Evolutionary conservation across 2,113 vertebrate species (phyloP), one percentile per base, ranked within the genome.

Genomic region (Grammomys surdaster): DNA sequence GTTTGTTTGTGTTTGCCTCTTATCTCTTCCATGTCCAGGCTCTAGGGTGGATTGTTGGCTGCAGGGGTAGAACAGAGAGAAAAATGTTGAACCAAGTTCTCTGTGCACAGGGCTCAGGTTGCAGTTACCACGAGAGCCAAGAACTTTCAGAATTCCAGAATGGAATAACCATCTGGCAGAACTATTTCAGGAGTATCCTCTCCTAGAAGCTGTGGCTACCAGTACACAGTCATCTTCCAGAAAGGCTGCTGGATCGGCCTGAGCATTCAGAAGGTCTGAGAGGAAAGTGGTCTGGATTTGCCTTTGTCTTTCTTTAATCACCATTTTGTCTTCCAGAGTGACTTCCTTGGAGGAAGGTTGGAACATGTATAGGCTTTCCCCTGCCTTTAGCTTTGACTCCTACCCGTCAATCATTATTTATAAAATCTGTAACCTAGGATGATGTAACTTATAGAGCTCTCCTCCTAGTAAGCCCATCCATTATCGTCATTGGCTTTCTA

Each of bases 151-250:
- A 96, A 95, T 93, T 36, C 3, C 6, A 58, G 92, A 95, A 43
- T 3, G 75, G 90, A 95, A 56, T 0, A 3, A 46, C 72, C 95
- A 96, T 96, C 94, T 97, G 96, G 96, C 94, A 96, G 84, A 95
- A 97, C 96, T 94, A 95, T 93, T 92, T 88, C 91, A 36, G 76
- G 78, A 78, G 58, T 11, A 51, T 51, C 51, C 2, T 51, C 13
- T 33, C 22, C 54, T 51, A 75, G 91, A 77, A 75, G 60, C 85
- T 58, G 73, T 17, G 31, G 40, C 88, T 51, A 33, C 72, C 75
- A 78, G 36, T 72, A 63, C 14, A 1, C 0, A 88, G 81, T 90
- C 56, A 36, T 63, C 73, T 88, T 70, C 75, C 67, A 16, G 40
- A 86, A 81, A 77, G 85, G 48, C 46, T 0, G 72, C 67, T 67